Evolutionary conservation across 2,888 invertebrate genomes (phyloP).

Genomic region (Pachycephus smyrnensis): DNA sequence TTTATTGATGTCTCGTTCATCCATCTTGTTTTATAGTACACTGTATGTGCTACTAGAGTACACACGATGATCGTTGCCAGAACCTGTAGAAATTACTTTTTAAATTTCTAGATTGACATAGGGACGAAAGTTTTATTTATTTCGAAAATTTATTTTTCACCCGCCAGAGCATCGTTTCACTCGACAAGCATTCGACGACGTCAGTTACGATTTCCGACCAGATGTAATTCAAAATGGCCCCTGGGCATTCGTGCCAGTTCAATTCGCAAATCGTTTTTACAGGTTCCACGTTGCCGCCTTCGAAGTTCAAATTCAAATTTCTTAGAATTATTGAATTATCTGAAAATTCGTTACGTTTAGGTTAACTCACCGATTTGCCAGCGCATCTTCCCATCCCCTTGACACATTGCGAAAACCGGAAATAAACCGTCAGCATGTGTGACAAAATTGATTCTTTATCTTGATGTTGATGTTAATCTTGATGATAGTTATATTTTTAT

Average conservation of each 20-base stretch:
- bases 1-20: slow-evolving; percentile 29
- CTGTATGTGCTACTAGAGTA: slow-evolving; percentile 39
- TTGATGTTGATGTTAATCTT: neutral
- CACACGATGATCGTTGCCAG: slow-evolving; percentile 41
- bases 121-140: neutral
- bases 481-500: neutral
- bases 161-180: slow-evolving; percentile 50
- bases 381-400: slow-evolving; percentile 39
- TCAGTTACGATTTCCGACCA: slow-evolving; percentile 61
- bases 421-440: neutral
- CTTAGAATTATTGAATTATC: neutral
- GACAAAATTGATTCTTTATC: neutral
- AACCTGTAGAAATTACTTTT: slow-evolving; percentile 27
- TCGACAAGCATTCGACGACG: slow-evolving; percentile 53
- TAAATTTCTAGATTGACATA: neutral
- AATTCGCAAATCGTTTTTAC: slow-evolving; percentile 48
- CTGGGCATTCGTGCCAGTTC: slow-evolving; percentile 53
- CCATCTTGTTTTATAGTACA: slow-evolving; percentile 41
- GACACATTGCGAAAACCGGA: neutral
- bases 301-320: neutral
- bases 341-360: neutral
- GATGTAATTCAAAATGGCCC: slow-evolving; percentile 50
- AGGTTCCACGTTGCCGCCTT: slow-evolving; percentile 59
- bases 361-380: slow-evolving; percentile 53
- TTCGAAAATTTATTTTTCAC: slow-evolving; percentile 31